Evolutionary conservation across 2,113 vertebrate species (phyloP).

Genomic region (Nematolebias whitei): DNA sequence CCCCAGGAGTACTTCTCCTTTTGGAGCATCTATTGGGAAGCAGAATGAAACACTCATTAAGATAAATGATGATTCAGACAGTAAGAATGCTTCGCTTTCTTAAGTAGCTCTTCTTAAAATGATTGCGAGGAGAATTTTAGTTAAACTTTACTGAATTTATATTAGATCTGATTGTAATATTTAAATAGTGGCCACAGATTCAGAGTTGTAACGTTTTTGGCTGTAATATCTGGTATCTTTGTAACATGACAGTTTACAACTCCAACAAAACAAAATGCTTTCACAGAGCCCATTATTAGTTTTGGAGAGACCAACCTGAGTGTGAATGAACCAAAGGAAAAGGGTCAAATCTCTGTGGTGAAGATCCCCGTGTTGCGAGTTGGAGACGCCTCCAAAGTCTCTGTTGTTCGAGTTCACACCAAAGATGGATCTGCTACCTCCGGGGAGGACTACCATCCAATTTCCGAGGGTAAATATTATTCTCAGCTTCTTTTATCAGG

Average conservation of each 20-base stretch:
- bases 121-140: neutral
- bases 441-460: conserved; percentile 93
- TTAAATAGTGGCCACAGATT: neutral
- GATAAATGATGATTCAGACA: conserved; percentile 89
- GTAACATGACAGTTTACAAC: conserved; percentile 5
- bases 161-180: neutral
- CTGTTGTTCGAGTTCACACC: conserved; percentile 92
- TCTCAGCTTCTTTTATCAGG: neutral
- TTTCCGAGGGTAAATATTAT: conserved; percentile 89
- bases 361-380: conserved; percentile 88
- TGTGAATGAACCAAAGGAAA: conserved; percentile 86
- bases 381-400: conserved; percentile 91
- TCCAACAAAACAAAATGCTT: conserved; percentile 1
- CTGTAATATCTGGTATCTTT: neutral
- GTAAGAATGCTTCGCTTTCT: conserved; percentile 76
- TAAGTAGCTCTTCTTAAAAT: neutral
- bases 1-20: conserved; percentile 87
- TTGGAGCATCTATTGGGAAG: conserved; percentile 87
- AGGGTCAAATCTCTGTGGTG: conserved; percentile 81
- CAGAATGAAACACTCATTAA: conserved; percentile 91
- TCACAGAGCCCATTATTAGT: conserved; percentile 87
- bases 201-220: neutral
- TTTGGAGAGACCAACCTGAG: conserved; percentile 86
- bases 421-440: conserved; percentile 94
- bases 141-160: neutral